A percentile compares a stretch with the other conserved stretches of the same genome.
These are phyloP conservation scores for Troides aeacus DNA, from an alignment of 2,888 invertebrate genomes.

Conservation along the genomic window DNA sequence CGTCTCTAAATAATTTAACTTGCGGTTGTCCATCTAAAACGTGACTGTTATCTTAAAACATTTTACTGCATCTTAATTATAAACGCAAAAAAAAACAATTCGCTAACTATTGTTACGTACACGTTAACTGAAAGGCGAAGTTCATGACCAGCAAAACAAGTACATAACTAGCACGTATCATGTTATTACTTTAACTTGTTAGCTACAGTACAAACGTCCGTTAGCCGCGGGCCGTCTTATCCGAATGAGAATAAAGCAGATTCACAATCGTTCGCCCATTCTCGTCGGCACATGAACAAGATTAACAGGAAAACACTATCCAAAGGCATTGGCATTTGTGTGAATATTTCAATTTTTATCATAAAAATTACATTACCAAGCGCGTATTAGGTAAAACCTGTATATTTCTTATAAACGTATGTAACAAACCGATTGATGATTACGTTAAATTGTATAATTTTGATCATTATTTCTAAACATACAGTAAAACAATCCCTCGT, in stretches of 20 bases:
- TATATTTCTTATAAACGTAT: neutral
- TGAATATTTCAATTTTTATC: constrained; percentile 14
- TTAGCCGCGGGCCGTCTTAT: constrained; percentile 4
- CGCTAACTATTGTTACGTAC: constrained; percentile 33
- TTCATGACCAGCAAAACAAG: constrained; percentile 33
- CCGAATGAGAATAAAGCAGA: constrained; percentile 28
- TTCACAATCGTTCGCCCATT: constrained; percentile 16
- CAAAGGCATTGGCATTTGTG: constrained; percentile 11
- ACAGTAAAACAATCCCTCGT: too few species aligned
- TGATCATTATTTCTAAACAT: neutral
- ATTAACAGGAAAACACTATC: constrained; percentile 33
- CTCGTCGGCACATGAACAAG: constrained; percentile 26
- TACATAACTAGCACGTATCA: constrained; percentile 32
- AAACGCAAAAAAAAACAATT: neutral
- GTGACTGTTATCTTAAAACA: constrained; percentile 26
- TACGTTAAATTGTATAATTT: neutral
- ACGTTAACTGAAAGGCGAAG: constrained; percentile 30
- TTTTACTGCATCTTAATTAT: neutral
- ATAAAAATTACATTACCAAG: constrained; percentile 8
- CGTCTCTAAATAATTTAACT: constrained; percentile 56
- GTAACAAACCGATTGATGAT: neutral
- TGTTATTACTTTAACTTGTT: constrained; percentile 24
- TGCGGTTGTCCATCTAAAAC: constrained; percentile 52
- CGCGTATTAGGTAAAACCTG: constrained; percentile 3
- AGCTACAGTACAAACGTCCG: constrained; percentile 8